These are phyloP conservation scores for Nesometra sesokonis DNA, from an alignment of 35 echinoderm and acorn worm species.

Conservation along the genomic window DNA sequence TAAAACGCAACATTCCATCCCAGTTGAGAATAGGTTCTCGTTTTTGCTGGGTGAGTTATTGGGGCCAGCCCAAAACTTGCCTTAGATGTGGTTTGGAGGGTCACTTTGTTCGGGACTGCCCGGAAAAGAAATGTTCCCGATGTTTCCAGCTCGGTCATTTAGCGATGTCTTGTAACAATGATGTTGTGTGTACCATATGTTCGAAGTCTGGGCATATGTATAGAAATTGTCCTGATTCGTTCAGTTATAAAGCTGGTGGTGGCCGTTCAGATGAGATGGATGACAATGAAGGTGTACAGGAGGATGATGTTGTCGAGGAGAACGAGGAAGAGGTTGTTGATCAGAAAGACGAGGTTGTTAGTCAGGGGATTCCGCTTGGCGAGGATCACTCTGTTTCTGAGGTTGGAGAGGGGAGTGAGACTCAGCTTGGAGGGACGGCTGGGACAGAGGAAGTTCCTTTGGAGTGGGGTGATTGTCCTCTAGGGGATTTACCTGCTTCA, in stretches of 20 bases:
- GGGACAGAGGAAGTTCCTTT: too few relatives aligned
- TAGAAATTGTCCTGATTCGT: constrained; percentile 1
- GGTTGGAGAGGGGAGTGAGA: too few relatives aligned
- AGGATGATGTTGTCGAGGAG: background rate
- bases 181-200: constrained; percentile 1
- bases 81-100: constrained; percentile 8
- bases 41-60: constrained; percentile 11
- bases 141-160: background rate
- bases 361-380: too few relatives aligned
- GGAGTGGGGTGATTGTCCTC: too few relatives aligned
- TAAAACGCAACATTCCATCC: background rate
- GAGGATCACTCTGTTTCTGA: too few relatives aligned
- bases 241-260: background rate
- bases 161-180: background rate
- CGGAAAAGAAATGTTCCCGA: background rate
- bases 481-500: too few relatives aligned
- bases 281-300: background rate
- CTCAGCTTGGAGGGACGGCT: too few relatives aligned
- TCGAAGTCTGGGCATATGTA: background rate
- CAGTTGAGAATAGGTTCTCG: background rate
- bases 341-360: background rate
- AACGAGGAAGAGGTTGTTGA: background rate
- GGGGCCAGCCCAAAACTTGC: constrained; percentile 13
- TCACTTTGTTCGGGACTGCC: background rate
- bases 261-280: background rate